Base-by-base conservation (phyloP, 2,113 vertebrate species). In the Corvus moneduloides region DNA sequence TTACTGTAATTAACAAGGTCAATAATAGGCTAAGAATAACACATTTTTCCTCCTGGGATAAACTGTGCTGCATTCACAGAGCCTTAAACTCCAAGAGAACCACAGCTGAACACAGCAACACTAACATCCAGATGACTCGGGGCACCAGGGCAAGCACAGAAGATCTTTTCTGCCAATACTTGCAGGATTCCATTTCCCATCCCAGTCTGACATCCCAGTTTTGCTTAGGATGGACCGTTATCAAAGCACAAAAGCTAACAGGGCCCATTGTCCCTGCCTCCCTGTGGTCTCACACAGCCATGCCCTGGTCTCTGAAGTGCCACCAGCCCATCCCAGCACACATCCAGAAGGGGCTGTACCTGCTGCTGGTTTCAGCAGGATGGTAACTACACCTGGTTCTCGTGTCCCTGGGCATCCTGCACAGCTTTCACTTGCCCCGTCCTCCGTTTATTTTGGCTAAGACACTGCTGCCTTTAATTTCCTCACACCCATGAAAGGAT, bases 1-100 rank as follows among this genome's bases (percentile, higher is more conserved):
- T 91, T 93, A 74, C 74, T 69, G 6, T 61, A 95, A 97, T 89
- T 85, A 79, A 77, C 43, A 62, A 58, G 72, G 87, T 93, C 94
- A 75, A 94, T 94, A 92, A 39, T 4, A 78, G 46, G n/a, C 81
- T 75, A 90, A 68, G 26, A 54, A 55, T 51, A 84, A 90, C 27
- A 26, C 35, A 61, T 84, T 84, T 54, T 81, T 55, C 37, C 62
- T 79, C 27, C 28, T 63, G 24, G 37, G 62, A 72, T 59, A 64
- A 64, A 26, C 18, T 17, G 6, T 59, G 30, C 51, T 77, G 46
- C 24, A 15, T 28, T 68, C 79, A 48, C 15, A 48, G 1, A 54
- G 37, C 49, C 43, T 59, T n/a, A 26, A 78, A 73, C 49, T 82
- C 39, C 58, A 61, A 9, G 2, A 59, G 67, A 58, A 8, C 18